Percentiles rank a stretch among this genome's conserved stretches.
Conservation (phyloP, 2,113 vertebrate species). For the Hymenochirus boettgeri region DNA sequence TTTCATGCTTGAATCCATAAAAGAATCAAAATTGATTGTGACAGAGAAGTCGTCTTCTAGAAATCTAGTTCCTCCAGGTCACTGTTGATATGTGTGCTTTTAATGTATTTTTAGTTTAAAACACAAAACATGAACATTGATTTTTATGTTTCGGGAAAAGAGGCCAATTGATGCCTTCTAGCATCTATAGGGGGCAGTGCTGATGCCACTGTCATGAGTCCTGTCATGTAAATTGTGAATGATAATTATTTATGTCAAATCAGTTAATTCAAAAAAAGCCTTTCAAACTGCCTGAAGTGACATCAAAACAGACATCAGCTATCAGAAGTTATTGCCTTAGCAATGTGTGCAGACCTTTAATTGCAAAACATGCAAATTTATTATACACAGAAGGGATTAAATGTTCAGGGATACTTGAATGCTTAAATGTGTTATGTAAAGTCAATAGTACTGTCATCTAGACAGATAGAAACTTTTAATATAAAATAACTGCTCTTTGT, state of each 20-base stretch:
- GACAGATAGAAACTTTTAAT: slow-evolving; percentile 43
- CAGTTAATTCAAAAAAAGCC: slow-evolving; percentile 2
- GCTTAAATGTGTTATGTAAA: slow-evolving; percentile 7
- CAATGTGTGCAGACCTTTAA: slow-evolving; percentile 17
- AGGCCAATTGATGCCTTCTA: background rate
- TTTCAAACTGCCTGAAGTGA: slow-evolving; percentile 14
- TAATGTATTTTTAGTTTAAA: background rate
- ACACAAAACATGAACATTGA: background rate
- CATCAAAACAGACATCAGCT: slow-evolving; percentile 16
- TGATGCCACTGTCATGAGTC: background rate
- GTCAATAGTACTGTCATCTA: slow-evolving; percentile 2
- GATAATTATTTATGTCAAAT: background rate
- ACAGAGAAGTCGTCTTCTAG: background rate
- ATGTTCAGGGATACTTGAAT: slow-evolving; percentile 14
- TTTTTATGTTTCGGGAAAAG: background rate
- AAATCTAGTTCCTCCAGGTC: background rate
- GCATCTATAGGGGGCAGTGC: background rate
- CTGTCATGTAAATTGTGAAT: background rate
- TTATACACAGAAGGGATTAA: slow-evolving; percentile 6
- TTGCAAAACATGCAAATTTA: slow-evolving; percentile 10
- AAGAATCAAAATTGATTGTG: background rate
- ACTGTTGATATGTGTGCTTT: background rate
- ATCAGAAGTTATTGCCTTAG: slow-evolving; percentile 23
- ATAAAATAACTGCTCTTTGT: too few relatives aligned
- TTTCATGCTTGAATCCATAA: background rate